phyloP scores from a whole-genome alignment of 2,888 invertebrate species.

The Automeris io region DNA sequence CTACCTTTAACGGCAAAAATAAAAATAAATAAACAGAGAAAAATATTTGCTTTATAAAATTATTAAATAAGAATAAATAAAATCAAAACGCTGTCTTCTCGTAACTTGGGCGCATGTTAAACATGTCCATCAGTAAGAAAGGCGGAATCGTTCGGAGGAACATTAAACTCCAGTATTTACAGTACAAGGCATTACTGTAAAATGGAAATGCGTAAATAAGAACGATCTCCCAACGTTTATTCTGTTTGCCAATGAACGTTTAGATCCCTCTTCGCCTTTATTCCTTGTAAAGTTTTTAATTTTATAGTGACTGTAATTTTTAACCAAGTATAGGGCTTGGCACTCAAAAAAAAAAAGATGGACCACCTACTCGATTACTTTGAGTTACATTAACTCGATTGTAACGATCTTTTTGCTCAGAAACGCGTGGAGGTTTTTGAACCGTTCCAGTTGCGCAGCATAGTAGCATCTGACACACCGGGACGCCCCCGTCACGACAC shows the following conservation, averaged over 20 bases:
- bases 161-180: conserved; percentile 15
- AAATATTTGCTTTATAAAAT: neutral
- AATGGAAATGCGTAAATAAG: conserved; percentile 12
- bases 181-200: conserved; percentile 13
- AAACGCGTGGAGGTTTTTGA: no score
- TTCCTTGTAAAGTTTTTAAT: neutral
- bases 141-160: conserved; percentile 12
- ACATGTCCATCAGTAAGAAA: conserved; percentile 8
- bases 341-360: no score
- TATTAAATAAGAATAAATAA: neutral
- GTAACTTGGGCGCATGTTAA: neutral
- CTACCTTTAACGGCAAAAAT: no score
- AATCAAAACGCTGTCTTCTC: neutral
- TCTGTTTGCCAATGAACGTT: neutral
- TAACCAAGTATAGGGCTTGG: no score
- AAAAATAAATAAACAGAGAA: no score
- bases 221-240: neutral
- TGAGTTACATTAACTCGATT: no score
- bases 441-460: no score
- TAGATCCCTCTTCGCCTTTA: neutral
- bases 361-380: no score
- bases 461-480: no score
- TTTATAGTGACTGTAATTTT: no score
- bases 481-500: no score
- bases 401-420: no score